A percentile compares a stretch with the other conserved stretches of the same genome.
These are phyloP conservation scores for Coreoperca whiteheadi DNA, from an alignment of 2,113 vertebrate genomes.

Conservation along the genomic window DNA sequence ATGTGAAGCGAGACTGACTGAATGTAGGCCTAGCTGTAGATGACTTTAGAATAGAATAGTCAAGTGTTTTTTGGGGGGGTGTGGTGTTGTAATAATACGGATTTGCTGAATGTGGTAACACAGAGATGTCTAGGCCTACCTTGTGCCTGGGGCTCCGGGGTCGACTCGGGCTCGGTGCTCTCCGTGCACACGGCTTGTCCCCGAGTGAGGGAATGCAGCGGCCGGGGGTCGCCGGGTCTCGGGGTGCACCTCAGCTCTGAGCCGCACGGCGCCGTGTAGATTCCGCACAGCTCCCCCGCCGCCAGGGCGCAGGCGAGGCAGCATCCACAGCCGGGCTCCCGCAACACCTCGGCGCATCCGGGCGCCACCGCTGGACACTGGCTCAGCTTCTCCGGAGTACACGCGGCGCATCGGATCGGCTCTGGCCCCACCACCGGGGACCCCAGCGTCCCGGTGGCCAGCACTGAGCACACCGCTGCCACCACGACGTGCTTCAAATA, in stretches of 20 bases:
- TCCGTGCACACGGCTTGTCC: conserved; percentile 89
- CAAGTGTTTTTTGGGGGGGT: not conserved
- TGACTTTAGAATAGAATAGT: not conserved
- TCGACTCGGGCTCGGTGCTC: conserved; percentile 64
- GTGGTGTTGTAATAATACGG: not conserved
- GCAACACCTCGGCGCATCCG: conserved; percentile 86
- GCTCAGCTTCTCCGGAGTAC: conserved; percentile 86
- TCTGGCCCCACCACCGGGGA: conserved; percentile 73
- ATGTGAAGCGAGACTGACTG: not conserved
- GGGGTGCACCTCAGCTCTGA: conserved; percentile 89
- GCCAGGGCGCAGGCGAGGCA: conserved; percentile 90
- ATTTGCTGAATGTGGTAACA: conserved; percentile 22
- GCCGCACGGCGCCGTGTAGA: conserved; percentile 93
- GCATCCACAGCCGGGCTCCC: conserved; percentile 92
- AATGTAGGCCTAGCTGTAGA: not conserved
- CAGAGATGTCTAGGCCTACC: conserved; percentile 66
- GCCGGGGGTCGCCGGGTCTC: conserved; percentile 84
- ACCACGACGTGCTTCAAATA: conserved; percentile 68
- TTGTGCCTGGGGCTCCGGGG: conserved; percentile 72
- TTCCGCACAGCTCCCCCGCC: conserved; percentile 87
- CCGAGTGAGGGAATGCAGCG: conserved; percentile 88
- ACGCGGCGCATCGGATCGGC: conserved; percentile 89
- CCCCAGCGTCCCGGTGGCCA: conserved; percentile 65
- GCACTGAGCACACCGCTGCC: conserved; percentile 74
- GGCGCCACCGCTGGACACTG: conserved; percentile 88